Base-by-base conservation (phyloP, 2,797 vertebrate genomes). In the Chromis chromis region DNA sequence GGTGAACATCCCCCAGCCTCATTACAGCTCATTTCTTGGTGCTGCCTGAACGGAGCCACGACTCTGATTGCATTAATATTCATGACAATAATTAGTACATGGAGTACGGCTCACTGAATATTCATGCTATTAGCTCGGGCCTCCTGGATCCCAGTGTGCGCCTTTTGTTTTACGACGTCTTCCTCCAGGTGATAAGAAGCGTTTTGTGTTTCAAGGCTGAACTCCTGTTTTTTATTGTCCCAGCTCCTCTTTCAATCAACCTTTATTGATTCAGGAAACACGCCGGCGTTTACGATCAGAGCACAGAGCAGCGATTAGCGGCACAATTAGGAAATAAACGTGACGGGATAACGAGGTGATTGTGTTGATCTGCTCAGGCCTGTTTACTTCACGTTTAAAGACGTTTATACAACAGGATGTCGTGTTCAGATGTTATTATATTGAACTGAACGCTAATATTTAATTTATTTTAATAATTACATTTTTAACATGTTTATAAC, bases 51-150 rank as follows among this genome's bases (percentile, higher is more conserved):
- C 94, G 94, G 94, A 94, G 92, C 94, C 89, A 86, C 86, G 91
- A 94, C 95, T 96, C 96, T 96, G 94, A 97, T 95, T 92, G 60
- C 96, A 98, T 99, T 98, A 99, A 98, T 98, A 99, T 99, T 99
- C 96, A 99, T 98, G 96, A 97, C 94, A 93, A 96, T 98, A 99
- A 99, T 99, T 98, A 98, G 96, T 97, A 89, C 91, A 92, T 79
- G 88, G 90, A 97, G 96, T 95, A 96, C 95, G 96, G 96, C 96
- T 97, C 96, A 96, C 96, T 99, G 97, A 98, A 98, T 98, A 98
- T 98, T 98, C 97, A 98, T 97, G 96, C 95, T 97, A 97, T 97
- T 97, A 98, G 96, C 96, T 96, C 94, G 96, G 95, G 93, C 96
- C 95, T 96, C 95, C 95, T 95, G 95, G 93, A 94, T 94, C 94